Conservation (phyloP, 2,888 invertebrate genomes). For the Tigriopus californicus region DNA sequence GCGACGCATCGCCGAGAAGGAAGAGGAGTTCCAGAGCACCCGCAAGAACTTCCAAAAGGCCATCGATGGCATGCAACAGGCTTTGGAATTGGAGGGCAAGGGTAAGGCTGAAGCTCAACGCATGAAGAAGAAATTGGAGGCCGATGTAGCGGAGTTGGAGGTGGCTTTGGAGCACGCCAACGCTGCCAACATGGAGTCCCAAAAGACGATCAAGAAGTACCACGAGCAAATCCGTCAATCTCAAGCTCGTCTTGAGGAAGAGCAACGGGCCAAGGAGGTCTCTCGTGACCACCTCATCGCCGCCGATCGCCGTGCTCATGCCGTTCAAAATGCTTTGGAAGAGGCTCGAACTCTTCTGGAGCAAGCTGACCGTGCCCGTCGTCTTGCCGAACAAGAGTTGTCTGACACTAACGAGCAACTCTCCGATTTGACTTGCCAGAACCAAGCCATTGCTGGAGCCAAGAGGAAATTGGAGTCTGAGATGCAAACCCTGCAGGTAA, state of each 20-base stretch:
- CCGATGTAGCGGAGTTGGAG: conserved; percentile 41
- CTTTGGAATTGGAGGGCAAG: conserved; percentile 78
- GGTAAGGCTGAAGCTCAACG: conserved; percentile 39
- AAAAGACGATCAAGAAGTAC: conserved; percentile 45
- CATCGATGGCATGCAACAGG: conserved; percentile 98
- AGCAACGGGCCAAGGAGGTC: conserved; percentile 93
- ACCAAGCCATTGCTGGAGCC: conserved; percentile 80
- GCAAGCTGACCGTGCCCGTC: conserved; percentile 93
- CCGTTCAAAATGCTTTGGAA: conserved; percentile 92
- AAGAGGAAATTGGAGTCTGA: conserved; percentile 99
- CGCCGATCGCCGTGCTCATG: conserved; percentile 91
- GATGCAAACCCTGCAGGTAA: conserved; percentile 75
- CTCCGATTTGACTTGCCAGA: conserved; percentile 67
- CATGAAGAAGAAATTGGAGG: conserved; percentile 42
- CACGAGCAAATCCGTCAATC: conserved; percentile 94
- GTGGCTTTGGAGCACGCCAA: conserved; percentile 39
- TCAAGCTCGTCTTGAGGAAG: conserved; percentile 88
- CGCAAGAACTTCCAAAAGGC: conserved; percentile 35
- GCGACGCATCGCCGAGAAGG: conserved; percentile 97
- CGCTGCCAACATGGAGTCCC: conserved; percentile 33
- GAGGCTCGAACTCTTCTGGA: conserved; percentile 92
- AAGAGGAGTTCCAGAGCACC: conserved; percentile 99
- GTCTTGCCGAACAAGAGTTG: conserved; percentile 93
- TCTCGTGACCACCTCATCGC: conserved; percentile 93
- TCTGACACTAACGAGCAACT: conserved; percentile 95